These are phyloP conservation scores for Heteromurus nitidus DNA, from an alignment of 2,888 invertebrate genomes.

Conservation along the genomic window DNA sequence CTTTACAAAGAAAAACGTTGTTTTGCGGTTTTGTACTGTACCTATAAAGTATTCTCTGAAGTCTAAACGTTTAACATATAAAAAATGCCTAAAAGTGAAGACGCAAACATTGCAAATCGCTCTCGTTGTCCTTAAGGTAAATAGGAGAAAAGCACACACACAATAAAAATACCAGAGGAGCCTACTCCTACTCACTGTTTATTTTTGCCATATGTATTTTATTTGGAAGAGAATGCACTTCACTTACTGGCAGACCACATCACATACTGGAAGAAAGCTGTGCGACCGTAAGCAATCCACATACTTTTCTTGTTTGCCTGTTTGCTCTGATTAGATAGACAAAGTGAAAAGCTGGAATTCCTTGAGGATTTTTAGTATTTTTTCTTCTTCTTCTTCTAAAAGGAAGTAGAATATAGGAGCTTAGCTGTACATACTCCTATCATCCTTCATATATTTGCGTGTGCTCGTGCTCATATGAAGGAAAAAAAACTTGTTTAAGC, in stretches of 20 bases:
- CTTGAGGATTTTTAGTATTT: conserved; percentile 42
- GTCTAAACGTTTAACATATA: too few species aligned
- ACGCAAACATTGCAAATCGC: conserved; percentile 47
- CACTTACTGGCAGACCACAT: too few species aligned
- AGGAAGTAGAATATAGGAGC: too few species aligned
- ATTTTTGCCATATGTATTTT: conserved; percentile 14
- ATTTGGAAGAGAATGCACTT: too few species aligned
- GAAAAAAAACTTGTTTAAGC: conserved; percentile 52
- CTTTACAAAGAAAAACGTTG: too few species aligned
- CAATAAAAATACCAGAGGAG: conserved; percentile 1
- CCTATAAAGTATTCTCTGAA: too few species aligned
- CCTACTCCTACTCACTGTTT: conserved; percentile 14
- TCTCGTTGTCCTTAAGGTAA: conserved; percentile 35
- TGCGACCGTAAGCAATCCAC: too few species aligned
- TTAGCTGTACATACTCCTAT: conserved; percentile 1
- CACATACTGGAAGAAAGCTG: too few species aligned
- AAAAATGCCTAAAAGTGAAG: too few species aligned
- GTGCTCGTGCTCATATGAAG: too few species aligned
- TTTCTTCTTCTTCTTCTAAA: conserved; percentile 3
- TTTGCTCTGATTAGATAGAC: conserved; percentile 57
- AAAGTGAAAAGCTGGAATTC: conserved; percentile 60
- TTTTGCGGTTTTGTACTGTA: too few species aligned
- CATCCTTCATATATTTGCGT: too few species aligned
- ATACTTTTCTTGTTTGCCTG: conserved; percentile 48
- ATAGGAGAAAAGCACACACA: conserved; percentile 5